These are phyloP conservation scores for Ethmia dodecea DNA, from an alignment of 2,888 invertebrate species.

Conservation along the genomic window DNA sequence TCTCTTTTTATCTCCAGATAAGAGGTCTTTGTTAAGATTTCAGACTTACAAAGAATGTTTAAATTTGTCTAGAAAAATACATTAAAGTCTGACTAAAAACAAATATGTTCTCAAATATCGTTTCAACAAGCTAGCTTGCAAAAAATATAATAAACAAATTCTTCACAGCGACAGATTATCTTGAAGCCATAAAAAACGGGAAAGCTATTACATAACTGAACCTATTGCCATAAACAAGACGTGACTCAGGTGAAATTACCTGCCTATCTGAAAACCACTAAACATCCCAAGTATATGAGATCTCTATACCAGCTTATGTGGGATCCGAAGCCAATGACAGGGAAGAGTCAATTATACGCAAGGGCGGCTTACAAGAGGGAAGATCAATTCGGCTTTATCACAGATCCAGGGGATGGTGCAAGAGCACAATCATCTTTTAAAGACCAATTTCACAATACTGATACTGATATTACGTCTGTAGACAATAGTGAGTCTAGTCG, in stretches of 20 bases:
- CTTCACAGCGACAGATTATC: neutral
- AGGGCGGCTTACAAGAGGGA: conserved; percentile 63
- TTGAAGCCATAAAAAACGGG: neutral
- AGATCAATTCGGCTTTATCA: conserved; percentile 71
- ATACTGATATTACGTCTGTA: neutral
- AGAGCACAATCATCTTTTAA: too few relatives aligned
- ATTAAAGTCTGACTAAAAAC: neutral
- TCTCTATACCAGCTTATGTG: conserved; percentile 29
- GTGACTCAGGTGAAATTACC: conserved; percentile 13
- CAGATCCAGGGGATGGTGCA: conserved; percentile 30
- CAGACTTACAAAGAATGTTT: neutral
- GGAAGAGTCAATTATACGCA: conserved; percentile 76
- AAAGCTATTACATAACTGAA: neutral
- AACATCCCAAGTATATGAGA: conserved; percentile 53
- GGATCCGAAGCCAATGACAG: conserved; percentile 56
- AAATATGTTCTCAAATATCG: neutral
- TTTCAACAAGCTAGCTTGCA: neutral
- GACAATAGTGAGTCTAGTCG: neutral
- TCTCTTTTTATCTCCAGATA: too few relatives aligned
- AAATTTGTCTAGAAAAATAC: neutral
- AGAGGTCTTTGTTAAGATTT: too few relatives aligned
- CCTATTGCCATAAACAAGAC: conserved; percentile 10
- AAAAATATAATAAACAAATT: neutral
- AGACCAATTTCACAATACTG: too few relatives aligned
- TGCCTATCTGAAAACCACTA: conserved; percentile 23